These are phyloP conservation scores for Falco novaeseelandiae DNA, from an alignment of 2,797 vertebrate species.

Conservation along the genomic window DNA sequence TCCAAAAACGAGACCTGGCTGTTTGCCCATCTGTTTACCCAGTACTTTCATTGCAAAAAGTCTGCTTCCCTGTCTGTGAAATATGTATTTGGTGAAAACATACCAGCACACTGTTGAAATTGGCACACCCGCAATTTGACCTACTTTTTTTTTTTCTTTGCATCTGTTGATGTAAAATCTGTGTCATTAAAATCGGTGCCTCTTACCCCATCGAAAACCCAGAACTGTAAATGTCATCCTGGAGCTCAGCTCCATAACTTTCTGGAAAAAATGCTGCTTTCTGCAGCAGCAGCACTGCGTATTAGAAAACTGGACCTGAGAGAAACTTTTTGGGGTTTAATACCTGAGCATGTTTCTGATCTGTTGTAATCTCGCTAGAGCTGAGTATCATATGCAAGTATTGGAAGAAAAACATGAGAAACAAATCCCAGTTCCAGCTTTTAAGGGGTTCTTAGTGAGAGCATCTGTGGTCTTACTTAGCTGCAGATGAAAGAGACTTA, in stretches of 20 bases:
- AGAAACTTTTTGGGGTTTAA: background rate
- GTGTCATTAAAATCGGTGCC: background rate
- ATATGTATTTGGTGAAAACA: constrained; percentile 7
- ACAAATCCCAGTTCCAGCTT: background rate
- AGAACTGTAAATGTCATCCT: constrained; percentile 25
- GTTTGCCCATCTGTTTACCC: background rate
- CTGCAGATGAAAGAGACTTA: background rate
- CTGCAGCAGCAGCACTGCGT: background rate
- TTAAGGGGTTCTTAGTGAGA: background rate
- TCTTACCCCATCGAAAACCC: background rate
- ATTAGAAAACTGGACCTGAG: background rate
- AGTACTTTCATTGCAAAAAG: constrained; percentile 34
- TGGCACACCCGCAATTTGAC: constrained; percentile 35
- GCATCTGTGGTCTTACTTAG: background rate
- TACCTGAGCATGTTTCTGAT: background rate
- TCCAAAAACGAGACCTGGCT: background rate
- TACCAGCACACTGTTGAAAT: constrained; percentile 40
- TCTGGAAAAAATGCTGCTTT: background rate
- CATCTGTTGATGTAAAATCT: constrained; percentile 55
- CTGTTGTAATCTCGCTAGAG: background rate
- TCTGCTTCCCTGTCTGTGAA: background rate
- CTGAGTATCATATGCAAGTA: background rate
- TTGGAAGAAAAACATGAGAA: background rate
- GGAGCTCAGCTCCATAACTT: constrained; percentile 26
- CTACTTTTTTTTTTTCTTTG: constrained; percentile 48